phyloP scores from a whole-genome alignment of 1,140 invertebrate genomes.

The Mylabris phalerata region DNA sequence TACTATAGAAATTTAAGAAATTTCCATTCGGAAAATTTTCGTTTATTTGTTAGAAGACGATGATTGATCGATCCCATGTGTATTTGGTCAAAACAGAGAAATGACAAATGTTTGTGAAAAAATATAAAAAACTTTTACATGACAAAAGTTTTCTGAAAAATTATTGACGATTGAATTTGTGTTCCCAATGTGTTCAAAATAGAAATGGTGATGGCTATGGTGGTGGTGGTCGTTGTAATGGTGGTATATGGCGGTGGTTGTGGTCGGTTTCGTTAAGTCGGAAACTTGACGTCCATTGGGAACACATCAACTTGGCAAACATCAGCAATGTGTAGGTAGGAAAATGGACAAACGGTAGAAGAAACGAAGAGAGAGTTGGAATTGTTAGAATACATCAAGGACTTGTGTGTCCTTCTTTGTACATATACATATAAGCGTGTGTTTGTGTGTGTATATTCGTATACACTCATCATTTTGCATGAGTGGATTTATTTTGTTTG shows the following conservation, averaged over 20 bases:
- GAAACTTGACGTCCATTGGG: slow-evolving; percentile 32
- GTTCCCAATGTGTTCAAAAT: background rate
- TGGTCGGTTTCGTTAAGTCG: slow-evolving; percentile 29
- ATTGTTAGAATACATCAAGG: slow-evolving; percentile 18
- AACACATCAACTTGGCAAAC: slow-evolving; percentile 37
- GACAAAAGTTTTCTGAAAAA: slow-evolving; percentile 39
- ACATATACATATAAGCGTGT: slow-evolving; percentile 1
- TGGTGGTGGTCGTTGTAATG: background rate
- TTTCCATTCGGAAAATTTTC: background rate
- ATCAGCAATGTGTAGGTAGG: slow-evolving; percentile 23
- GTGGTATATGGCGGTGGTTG: background rate
- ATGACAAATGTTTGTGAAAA: slow-evolving; percentile 34
- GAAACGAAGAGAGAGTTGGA: slow-evolving; percentile 12
- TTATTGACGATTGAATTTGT: slow-evolving; percentile 38
- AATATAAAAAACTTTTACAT: slow-evolving; percentile 33
- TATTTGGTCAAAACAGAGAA: slow-evolving; percentile 34
- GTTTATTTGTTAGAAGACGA: slow-evolving; percentile 10
- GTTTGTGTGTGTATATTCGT: slow-evolving; percentile 15
- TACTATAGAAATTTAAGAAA: background rate
- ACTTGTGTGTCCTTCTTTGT: background rate
- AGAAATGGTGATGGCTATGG: no score
- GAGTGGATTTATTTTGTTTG: slow-evolving; percentile 36
- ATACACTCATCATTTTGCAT: slow-evolving; percentile 30
- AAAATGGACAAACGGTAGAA: slow-evolving; percentile 30
- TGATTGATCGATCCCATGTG: slow-evolving; percentile 32